These are phyloP conservation scores for Trichacis sp. DNA, from an alignment of 2,888 invertebrate species.

Conservation along the genomic window DNA sequence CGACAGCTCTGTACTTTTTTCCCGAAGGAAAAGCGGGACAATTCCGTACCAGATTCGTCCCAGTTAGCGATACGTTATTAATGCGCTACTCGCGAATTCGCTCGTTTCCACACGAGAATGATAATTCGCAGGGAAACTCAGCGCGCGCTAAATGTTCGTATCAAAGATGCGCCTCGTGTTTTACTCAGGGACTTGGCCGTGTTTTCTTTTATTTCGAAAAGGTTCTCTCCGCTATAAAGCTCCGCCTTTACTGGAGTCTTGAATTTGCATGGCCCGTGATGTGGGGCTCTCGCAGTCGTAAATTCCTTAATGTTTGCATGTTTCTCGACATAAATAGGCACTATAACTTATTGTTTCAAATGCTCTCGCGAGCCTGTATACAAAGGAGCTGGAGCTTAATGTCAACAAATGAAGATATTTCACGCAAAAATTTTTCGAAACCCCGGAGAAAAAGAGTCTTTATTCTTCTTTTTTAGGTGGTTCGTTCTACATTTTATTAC, in stretches of 20 bases:
- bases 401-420: neutral
- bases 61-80: no score
- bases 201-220: slow-evolving; percentile 1
- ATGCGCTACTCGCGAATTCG: neutral
- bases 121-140: neutral
- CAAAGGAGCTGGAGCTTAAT: neutral
- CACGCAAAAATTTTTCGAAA: neutral
- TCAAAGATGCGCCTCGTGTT: neutral
- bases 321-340: neutral
- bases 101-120: neutral
- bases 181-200: neutral
- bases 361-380: neutral
- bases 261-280: slow-evolving; percentile 3
- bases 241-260: neutral
- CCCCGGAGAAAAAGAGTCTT: no score
- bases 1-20: no score
- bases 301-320: slow-evolving; percentile 3
- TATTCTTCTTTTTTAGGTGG: no score
- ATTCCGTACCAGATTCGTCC: no score
- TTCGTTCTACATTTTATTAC: no score
- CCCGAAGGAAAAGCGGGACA: no score
- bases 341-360: neutral
- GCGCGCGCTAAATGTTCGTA: neutral
- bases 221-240: slow-evolving; percentile 1
- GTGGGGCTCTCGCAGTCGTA: neutral